These are phyloP conservation scores for Caenorhabditis sp. DNA, from an alignment of 2,888 invertebrate genomes.

Conservation along the genomic window DNA sequence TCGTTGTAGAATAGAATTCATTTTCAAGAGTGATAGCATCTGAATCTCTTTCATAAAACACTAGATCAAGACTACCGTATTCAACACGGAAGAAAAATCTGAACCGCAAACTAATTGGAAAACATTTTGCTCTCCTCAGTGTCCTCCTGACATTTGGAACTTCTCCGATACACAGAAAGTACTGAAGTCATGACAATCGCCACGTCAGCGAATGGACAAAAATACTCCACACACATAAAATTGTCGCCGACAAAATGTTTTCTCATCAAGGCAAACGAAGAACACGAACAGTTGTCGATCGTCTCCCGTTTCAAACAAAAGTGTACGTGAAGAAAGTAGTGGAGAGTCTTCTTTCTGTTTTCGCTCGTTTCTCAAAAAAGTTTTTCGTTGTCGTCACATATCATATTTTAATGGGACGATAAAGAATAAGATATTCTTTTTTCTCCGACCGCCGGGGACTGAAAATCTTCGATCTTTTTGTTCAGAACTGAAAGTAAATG, in stretches of 20 bases:
- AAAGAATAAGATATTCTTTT: neutral
- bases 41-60: no score
- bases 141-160: slow-evolving; percentile 13
- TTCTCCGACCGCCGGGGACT: neutral
- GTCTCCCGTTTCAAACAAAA: slow-evolving; percentile 62
- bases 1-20: no score
- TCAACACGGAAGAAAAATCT: neutral
- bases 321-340: slow-evolving; percentile 35
- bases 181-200: slow-evolving; percentile 5
- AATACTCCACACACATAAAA: slow-evolving; percentile 13
- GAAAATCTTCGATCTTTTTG: no score
- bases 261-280: slow-evolving; percentile 50
- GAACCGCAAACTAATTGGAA: neutral
- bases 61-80: slow-evolving; percentile 4
- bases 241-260: slow-evolving; percentile 44
- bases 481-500: no score
- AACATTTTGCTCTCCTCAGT: neutral
- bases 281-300: slow-evolving; percentile 58
- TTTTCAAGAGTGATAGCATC: no score
- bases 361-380: slow-evolving; percentile 26
- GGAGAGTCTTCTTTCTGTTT: slow-evolving; percentile 33
- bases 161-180: neutral
- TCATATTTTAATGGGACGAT: slow-evolving; percentile 50
- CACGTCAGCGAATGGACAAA: slow-evolving; percentile 39
- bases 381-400: slow-evolving; percentile 45